These are phyloP conservation scores for Omphaloscelis lunosa DNA, from an alignment of 2,888 invertebrate genomes.

Conservation along the genomic window DNA sequence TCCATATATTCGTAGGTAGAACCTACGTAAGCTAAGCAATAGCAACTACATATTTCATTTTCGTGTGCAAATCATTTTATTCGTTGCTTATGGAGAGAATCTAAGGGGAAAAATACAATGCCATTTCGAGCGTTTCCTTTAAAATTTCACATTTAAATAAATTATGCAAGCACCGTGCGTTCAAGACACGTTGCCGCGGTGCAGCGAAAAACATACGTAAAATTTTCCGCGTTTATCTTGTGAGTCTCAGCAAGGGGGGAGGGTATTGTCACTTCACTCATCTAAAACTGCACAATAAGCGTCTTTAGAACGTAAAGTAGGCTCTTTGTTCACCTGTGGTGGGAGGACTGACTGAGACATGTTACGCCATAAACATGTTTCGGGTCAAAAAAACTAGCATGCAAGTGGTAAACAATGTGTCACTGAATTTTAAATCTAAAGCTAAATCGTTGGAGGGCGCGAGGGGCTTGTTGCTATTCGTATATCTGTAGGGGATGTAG, in stretches of 20 bases:
- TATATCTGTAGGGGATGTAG: background rate
- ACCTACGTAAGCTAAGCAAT: background rate
- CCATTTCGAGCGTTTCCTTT: background rate
- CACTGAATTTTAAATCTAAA: background rate
- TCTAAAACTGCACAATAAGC: background rate
- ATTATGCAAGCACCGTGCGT: background rate
- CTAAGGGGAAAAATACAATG: background rate
- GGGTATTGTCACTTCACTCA: background rate
- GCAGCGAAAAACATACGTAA: background rate
- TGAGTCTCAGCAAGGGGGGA: background rate
- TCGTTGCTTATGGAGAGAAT: background rate
- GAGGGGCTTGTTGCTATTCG: too few species aligned
- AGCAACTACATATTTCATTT: background rate
- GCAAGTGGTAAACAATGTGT: background rate
- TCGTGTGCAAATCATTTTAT: background rate
- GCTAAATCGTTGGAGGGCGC: background rate
- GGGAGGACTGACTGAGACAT: too few species aligned
- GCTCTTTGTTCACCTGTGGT: background rate
- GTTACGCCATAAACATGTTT: background rate
- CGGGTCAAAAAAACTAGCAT: background rate
- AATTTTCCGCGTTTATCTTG: background rate
- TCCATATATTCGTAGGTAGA: too few species aligned
- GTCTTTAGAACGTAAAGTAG: background rate
- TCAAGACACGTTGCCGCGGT: background rate
- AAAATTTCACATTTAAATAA: background rate